A percentile compares a stretch with the other conserved stretches of the same genome.
These are phyloP conservation scores for Bubo blakistoni DNA, from an alignment of 2,113 vertebrate genomes.

Conservation along the genomic window DNA sequence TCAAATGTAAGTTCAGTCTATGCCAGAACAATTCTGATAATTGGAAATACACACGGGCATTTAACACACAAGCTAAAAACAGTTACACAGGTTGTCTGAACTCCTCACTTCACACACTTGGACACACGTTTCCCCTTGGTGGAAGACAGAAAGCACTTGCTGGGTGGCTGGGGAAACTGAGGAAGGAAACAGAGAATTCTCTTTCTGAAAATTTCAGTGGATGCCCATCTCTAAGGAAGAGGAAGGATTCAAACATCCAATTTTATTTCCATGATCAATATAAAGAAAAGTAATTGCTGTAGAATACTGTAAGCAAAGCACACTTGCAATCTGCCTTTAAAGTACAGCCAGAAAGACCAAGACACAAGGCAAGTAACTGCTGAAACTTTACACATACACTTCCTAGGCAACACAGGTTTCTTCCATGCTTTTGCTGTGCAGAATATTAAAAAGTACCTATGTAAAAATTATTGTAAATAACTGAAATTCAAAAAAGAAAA, in stretches of 20 bases:
- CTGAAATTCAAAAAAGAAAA: not conserved
- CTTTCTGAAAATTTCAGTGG: not conserved
- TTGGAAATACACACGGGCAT: not conserved
- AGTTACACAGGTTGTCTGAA: not conserved
- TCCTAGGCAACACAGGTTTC: not conserved
- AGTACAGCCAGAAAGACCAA: not conserved
- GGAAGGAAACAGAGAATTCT: not conserved
- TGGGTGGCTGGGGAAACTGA: not conserved
- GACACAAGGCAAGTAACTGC: not conserved
- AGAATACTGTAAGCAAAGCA: not conserved
- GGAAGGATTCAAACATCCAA: not conserved
- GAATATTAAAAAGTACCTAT: not conserved
- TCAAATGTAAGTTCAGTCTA: not conserved
- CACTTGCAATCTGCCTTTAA: not conserved
- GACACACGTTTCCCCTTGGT: too few species aligned
- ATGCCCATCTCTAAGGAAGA: not conserved
- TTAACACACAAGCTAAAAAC: not conserved
- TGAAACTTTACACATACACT: accelerated
- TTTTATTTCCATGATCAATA: not conserved
- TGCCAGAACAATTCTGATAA: not conserved
- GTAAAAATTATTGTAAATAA: not conserved
- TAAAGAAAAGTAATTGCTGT: not conserved
- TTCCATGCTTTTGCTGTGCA: not conserved
- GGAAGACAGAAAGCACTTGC: not conserved
- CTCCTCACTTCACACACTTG: accelerated